These are phyloP conservation scores for Coptodon bakossiorum DNA, from an alignment of 2,113 vertebrate species.

Conservation along the genomic window DNA sequence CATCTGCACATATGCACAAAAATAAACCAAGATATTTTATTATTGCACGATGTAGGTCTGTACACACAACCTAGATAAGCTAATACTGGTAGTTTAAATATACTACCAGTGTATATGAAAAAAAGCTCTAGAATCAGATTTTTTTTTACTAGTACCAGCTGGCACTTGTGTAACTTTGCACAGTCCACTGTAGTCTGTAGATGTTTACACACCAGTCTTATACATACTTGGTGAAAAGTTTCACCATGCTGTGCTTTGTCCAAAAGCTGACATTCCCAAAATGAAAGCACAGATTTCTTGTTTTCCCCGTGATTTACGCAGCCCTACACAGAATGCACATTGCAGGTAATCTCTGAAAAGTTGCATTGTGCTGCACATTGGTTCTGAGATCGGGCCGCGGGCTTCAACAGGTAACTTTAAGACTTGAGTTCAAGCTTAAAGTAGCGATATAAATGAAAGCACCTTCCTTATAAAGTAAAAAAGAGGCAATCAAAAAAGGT, in stretches of 20 bases:
- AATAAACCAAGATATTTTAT: neutral
- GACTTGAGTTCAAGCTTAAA: neutral
- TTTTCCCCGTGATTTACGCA: neutral
- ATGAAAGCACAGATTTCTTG: neutral
- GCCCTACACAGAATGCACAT: neutral
- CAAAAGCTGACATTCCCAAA: neutral
- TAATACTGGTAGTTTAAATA: neutral
- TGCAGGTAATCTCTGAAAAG: neutral
- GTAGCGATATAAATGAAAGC: rapidly evolving
- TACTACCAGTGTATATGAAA: neutral
- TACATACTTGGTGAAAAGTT: neutral
- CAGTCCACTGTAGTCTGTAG: neutral
- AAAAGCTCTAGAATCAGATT: neutral
- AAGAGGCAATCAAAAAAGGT: neutral
- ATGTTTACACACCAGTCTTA: neutral
- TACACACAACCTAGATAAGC: neutral
- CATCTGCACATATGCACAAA: neutral
- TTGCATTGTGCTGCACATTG: neutral
- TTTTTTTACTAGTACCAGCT: neutral
- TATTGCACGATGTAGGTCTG: neutral
- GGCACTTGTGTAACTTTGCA: neutral
- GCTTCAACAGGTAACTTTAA: neutral
- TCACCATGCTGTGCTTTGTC: neutral
- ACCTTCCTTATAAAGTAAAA: neutral
- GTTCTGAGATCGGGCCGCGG: neutral